These are phyloP conservation scores for Phragmatobia fuliginosa DNA, from an alignment of 2,888 invertebrate species.

Conservation along the genomic window DNA sequence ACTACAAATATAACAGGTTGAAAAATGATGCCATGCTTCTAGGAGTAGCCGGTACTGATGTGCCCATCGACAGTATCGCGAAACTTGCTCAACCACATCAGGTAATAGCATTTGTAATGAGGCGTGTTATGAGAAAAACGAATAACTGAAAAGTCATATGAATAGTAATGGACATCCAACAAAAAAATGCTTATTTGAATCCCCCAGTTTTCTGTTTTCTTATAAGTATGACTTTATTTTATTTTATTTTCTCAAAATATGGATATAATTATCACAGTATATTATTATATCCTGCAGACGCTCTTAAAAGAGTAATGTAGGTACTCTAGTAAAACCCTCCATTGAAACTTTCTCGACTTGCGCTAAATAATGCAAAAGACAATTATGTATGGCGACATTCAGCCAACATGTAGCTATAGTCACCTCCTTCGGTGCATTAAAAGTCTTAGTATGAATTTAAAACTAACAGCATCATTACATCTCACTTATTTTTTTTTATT, in stretches of 20 bases:
- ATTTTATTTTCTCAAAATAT: not conserved
- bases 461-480: not conserved
- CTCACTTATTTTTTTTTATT: conserved; percentile 51
- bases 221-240: too few species aligned
- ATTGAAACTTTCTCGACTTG: not conserved
- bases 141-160: not conserved
- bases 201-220: not conserved
- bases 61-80: conserved; percentile 96
- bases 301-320: not conserved
- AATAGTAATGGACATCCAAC: not conserved
- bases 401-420: too few species aligned
- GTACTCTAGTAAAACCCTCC: not conserved
- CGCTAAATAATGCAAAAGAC: not conserved
- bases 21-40: conserved; percentile 91
- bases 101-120: conserved; percentile 75
- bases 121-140: not conserved
- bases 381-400: not conserved
- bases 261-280: not conserved
- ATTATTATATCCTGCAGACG: not conserved
- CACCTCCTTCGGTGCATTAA: not conserved
- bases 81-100: conserved; percentile 96
- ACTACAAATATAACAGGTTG: conserved; percentile 89
- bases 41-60: conserved; percentile 98
- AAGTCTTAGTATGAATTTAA: not conserved
- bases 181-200: not conserved